Conservation (phyloP, 2,113 vertebrate genomes). For the Prionailurus bengalensis region DNA sequence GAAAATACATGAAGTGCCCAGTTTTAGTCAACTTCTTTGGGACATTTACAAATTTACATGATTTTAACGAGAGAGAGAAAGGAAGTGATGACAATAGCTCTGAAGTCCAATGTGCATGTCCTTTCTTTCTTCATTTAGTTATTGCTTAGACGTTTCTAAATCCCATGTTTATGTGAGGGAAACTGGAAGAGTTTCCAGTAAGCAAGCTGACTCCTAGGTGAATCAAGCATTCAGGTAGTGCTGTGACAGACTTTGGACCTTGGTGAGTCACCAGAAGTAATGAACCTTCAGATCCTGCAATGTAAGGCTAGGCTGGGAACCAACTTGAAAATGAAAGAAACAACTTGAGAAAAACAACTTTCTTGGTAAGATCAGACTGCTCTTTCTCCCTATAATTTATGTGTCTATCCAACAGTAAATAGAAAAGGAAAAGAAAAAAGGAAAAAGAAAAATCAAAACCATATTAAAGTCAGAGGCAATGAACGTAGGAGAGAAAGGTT, state of each 20-base stretch:
- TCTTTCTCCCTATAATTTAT: neutral
- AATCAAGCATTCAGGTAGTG: neutral
- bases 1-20: neutral
- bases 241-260: slow-evolving; percentile 22
- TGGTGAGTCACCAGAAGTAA: neutral
- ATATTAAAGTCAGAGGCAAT: neutral
- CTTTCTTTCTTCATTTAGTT: neutral
- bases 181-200: neutral
- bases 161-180: neutral
- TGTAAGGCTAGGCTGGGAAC: neutral
- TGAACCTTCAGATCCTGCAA: neutral
- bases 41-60: neutral
- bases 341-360: neutral
- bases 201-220: neutral
- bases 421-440: neutral
- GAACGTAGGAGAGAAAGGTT: neutral
- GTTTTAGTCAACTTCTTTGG: neutral
- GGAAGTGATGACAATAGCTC: no score
- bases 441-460: neutral
- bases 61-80: neutral
- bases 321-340: slow-evolving; percentile 22
- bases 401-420: neutral
- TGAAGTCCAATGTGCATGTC: neutral
- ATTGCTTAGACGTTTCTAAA: slow-evolving; percentile 4
- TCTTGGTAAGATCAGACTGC: slow-evolving; percentile 47